phyloP scores from a whole-genome alignment of 2,888 invertebrate genomes.

The Eupelmus urozonus region DNA sequence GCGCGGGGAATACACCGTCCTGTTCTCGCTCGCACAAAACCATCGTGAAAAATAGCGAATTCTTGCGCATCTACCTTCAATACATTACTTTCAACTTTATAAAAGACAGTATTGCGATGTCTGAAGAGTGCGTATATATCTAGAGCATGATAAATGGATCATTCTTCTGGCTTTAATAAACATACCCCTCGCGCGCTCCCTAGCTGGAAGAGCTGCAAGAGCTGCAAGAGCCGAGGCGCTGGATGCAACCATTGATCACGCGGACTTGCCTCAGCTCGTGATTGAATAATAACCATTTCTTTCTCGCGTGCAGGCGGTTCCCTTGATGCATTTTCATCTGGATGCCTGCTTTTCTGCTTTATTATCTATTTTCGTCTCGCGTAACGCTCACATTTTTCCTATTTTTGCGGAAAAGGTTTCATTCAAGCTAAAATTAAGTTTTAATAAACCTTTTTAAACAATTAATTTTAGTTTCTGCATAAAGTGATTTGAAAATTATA shows the following conservation, averaged over 20 bases:
- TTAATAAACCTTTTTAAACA: no score
- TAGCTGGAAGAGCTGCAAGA: not conserved
- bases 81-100: conserved; percentile 18
- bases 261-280: not conserved
- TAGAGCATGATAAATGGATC: conserved; percentile 42
- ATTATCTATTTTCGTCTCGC: not conserved
- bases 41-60: conserved; percentile 19
- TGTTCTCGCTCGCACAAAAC: not conserved
- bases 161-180: conserved; percentile 46
- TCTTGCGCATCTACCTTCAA: conserved; percentile 22
- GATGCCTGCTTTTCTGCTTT: not conserved
- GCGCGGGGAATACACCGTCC: not conserved
- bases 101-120: not conserved
- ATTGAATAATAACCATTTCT: conserved; percentile 48
- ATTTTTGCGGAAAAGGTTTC: conserved; percentile 6
- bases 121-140: conserved; percentile 6
- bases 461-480: no score
- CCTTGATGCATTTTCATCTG: conserved; percentile 42
- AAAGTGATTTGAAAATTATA: no score
- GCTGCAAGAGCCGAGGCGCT: no score
- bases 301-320: not conserved
- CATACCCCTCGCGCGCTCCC: not conserved
- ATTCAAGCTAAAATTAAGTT: no score
- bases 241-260: conserved; percentile 38
- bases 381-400: not conserved